phyloP scores from a whole-genome alignment of 2,888 invertebrate genomes.

The Dolichomitus sp. region DNA sequence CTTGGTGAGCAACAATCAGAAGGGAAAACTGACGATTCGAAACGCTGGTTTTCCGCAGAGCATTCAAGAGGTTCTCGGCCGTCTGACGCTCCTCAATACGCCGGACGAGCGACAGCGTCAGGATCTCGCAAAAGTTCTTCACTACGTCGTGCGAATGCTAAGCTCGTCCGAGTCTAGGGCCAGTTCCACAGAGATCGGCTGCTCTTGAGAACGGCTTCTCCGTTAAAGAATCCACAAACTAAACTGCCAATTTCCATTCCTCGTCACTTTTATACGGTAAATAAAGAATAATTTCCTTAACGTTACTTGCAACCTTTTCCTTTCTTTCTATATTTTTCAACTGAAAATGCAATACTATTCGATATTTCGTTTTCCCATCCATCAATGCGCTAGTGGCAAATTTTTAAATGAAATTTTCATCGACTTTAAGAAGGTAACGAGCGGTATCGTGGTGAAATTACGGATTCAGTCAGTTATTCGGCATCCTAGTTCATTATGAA shows the following conservation, averaged over 20 bases:
- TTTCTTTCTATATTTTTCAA: neutral
- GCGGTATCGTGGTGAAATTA: neutral
- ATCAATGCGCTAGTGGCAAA: neutral
- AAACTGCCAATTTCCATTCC: conserved; percentile 5
- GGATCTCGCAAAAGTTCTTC: conserved; percentile 79
- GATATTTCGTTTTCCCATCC: neutral
- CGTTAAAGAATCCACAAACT: neutral
- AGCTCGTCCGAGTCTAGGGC: conserved; percentile 71
- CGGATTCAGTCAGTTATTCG: too few relatives aligned
- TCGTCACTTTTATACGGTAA: conserved; percentile 5
- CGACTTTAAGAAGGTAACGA: neutral
- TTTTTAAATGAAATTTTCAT: neutral
- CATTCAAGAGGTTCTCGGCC: conserved; percentile 86
- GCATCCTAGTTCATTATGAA: too few relatives aligned
- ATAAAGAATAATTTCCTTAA: neutral
- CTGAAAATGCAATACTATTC: neutral
- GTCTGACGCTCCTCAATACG: conserved; percentile 78
- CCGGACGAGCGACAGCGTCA: conserved; percentile 77
- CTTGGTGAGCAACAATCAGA: conserved; percentile 90
- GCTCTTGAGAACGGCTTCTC: neutral
- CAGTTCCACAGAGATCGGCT: conserved; percentile 66
- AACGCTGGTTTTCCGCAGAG: conserved; percentile 86
- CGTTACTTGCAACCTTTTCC: neutral
- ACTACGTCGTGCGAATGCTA: conserved; percentile 80
- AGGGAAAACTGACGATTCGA: conserved; percentile 88